phyloP scores from a whole-genome alignment of 1,140 invertebrate species.

The Panagrolaimus sp. region DNA sequence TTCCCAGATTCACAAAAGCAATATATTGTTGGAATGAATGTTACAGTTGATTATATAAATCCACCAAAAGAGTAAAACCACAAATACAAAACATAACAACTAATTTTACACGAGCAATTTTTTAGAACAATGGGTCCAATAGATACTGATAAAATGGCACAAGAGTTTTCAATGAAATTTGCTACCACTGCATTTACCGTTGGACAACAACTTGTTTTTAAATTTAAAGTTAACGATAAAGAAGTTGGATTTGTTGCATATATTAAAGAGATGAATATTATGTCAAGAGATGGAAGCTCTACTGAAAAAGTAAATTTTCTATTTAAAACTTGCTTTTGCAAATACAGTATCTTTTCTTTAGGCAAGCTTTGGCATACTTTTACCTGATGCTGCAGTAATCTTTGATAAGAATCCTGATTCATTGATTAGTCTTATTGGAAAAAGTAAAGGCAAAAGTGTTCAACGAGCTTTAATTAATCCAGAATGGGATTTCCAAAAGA shows the following conservation, averaged over 20 bases:
- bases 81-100: too few species aligned
- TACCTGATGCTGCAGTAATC: conserved; percentile 67
- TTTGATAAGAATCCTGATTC: conserved; percentile 65
- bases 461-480: conserved; percentile 83
- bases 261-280: conserved; percentile 78
- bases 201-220: conserved; percentile 82
- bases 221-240: conserved; percentile 63
- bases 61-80: conserved; percentile 91
- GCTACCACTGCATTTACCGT: conserved; percentile 80
- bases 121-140: conserved; percentile 78
- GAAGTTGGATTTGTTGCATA: conserved; percentile 77
- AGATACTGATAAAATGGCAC: conserved; percentile 90
- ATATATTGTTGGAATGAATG: conserved; percentile 71
- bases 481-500: conserved; percentile 95
- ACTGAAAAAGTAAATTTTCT: too few species aligned
- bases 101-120: too few species aligned
- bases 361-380: conserved; percentile 65
- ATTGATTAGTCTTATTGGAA: conserved; percentile 69
- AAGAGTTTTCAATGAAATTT: conserved; percentile 83
- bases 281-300: neutral
- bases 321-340: neutral
- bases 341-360: neutral
- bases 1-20: conserved; percentile 70
- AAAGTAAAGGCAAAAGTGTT: conserved; percentile 61
- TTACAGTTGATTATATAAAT: conserved; percentile 83